A percentile compares a stretch with the other conserved stretches of the same genome.
Conservation (phyloP, 2,888 invertebrate species). For the Vesta saturnalis region DNA sequence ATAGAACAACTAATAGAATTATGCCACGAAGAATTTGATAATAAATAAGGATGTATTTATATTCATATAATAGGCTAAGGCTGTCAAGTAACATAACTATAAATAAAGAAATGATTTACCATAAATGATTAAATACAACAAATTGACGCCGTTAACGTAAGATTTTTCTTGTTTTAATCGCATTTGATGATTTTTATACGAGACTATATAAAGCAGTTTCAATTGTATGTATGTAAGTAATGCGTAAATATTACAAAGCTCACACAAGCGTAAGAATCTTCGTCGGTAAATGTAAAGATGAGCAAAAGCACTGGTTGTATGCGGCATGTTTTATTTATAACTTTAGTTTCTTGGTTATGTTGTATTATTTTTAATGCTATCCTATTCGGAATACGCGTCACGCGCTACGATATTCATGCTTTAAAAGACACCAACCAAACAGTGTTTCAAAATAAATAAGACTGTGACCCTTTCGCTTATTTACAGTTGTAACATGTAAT, state of each 20-base stretch:
- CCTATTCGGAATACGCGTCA: constrained; percentile 42
- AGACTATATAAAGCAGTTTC: not conserved
- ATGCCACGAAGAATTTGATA: not conserved
- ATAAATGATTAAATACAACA: too few species aligned
- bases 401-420: constrained; percentile 39
- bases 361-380: constrained; percentile 41
- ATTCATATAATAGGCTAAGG: not conserved
- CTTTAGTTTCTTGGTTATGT: constrained; percentile 36
- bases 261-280: constrained; percentile 10
- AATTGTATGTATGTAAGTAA: constrained; percentile 6
- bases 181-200: not conserved
- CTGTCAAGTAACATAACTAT: not conserved
- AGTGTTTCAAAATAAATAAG: constrained; percentile 40
- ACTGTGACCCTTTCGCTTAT: constrained; percentile 33
- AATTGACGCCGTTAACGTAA: not conserved
- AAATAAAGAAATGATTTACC: too few species aligned
- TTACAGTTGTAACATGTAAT: constrained; percentile 17
- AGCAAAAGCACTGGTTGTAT: constrained; percentile 24
- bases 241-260: not conserved
- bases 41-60: not conserved
- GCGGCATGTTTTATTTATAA: constrained; percentile 41
- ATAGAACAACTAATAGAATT: not conserved
- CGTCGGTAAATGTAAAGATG: constrained; percentile 32
- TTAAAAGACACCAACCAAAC: constrained; percentile 40
- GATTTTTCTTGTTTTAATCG: not conserved